Percentiles rank a stretch among this genome's conserved stretches.
Evolutionary conservation across 2,797 vertebrate genomes (phyloP).

Genomic region (Ammospiza maritima): DNA sequence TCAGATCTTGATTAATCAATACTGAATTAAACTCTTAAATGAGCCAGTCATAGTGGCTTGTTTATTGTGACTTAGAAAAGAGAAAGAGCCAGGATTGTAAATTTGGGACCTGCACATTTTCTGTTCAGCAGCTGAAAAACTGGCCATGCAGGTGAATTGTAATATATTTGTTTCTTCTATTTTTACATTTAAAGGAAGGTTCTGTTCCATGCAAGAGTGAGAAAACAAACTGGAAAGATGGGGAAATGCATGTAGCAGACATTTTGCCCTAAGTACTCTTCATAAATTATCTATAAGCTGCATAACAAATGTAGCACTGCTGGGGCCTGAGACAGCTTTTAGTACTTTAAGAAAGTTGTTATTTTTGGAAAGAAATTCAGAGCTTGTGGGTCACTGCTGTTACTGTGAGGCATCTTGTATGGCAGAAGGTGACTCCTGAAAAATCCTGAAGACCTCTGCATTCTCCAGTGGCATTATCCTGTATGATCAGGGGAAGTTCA

Average conservation of each 20-base stretch:
- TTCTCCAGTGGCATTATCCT: neutral
- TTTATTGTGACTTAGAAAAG: neutral
- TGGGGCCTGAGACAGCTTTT: neutral
- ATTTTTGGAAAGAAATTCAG: conserved; percentile 32
- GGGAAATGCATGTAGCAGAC: neutral
- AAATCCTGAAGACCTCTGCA: neutral
- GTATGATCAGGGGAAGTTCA: neutral
- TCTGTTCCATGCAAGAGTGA: neutral
- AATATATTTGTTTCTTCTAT: neutral
- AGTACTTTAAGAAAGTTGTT: neutral
- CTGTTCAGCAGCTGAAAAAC: neutral
- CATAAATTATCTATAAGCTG: conserved; percentile 37
- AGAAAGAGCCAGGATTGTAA: neutral
- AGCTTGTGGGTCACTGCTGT: neutral
- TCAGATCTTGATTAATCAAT: neutral
- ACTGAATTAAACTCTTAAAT: neutral
- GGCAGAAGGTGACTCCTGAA: neutral
- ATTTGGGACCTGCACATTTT: neutral
- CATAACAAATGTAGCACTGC: neutral
- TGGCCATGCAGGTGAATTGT: neutral
- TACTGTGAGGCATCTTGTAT: neutral
- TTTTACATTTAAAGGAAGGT: neutral
- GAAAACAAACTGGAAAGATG: neutral
- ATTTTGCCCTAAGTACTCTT: neutral
- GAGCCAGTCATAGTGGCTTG: neutral